Base-by-base conservation (phyloP, 2,888 invertebrate species). In the Lithophane ornitopus region DNA sequence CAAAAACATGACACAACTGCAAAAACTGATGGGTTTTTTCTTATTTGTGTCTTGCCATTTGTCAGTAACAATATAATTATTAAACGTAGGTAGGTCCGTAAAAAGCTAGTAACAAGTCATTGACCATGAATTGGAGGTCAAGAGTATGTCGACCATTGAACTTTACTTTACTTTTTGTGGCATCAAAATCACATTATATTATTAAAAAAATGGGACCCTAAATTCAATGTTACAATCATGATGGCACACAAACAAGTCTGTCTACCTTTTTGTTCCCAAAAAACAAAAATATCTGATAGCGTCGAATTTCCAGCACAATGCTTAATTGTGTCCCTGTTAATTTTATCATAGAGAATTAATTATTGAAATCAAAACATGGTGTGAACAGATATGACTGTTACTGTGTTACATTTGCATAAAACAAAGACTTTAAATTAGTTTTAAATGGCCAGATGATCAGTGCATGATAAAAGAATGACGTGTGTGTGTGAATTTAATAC, bases 291-390 rank as follows among this genome's bases (percentile, higher is more conserved):
- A 0, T 9, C 41, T 26, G 49, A 44, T 63, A 34, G 12, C 26
- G 28, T 63, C 7, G 22, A 63, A 63, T 65, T 72, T 28, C 7
- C 44, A 72, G 22, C 16, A 63, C 34, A 74, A 74, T 52, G 49
- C 8, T 28, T 16, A 26, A 39, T 34, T n/a, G 59, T 62, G n/a
- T 62, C 22, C 9, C 39, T 65, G 34, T 66, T 26, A n/a, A 62
- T 78, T 46, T 80, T 61, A 81, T 78, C 79, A 78, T 4, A 62
- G 26, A 78, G 41, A 71, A 70, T 67, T 66, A 71, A 70, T 81
- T 79, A 77, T 76, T 77, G 49, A 67, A 85, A 86, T 72, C 67
- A 74, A 70, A 85, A 78, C 44, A 63, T 56, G 16, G 62, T 66
- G 59, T 39, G 61, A 70, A 81, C 58, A 54, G 44, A 66, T 61